Percentiles rank a stretch among this genome's conserved stretches.
These are phyloP conservation scores for Anthonomus grandis DNA, from an alignment of 1,140 invertebrate genomes.

Conservation along the genomic window DNA sequence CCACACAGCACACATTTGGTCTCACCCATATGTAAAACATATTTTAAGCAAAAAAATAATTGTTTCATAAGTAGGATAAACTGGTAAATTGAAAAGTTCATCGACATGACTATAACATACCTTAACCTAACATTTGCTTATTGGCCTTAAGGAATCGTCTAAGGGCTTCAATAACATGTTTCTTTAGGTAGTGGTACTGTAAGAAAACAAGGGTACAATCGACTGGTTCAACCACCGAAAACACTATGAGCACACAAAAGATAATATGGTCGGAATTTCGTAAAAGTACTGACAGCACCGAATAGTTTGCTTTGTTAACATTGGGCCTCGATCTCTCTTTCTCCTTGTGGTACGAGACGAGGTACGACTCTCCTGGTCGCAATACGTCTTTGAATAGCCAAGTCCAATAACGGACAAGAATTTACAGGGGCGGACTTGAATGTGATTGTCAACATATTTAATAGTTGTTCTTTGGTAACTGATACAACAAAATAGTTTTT, in stretches of 20 bases:
- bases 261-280: conserved; percentile 3
- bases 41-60: conserved; percentile 5
- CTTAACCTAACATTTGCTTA: conserved; percentile 38
- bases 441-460: conserved; percentile 7
- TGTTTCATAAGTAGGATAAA: conserved; percentile 32
- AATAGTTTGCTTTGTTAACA: conserved; percentile 25
- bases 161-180: conserved; percentile 16
- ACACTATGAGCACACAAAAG: conserved; percentile 8
- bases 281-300: conserved; percentile 9
- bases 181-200: background rate
- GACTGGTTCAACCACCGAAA: conserved; percentile 3
- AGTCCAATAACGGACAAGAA: conserved; percentile 30
- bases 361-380: too few relatives aligned
- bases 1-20: background rate
- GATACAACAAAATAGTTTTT: too few relatives aligned
- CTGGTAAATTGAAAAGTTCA: conserved; percentile 36
- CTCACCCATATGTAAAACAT: background rate
- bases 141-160: conserved; percentile 11
- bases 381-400: conserved; percentile 16
- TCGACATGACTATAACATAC: conserved; percentile 42
- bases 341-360: conserved; percentile 10
- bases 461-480: too few relatives aligned
- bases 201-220: conserved; percentile 13
- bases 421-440: conserved; percentile 27
- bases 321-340: conserved; percentile 20